These are phyloP conservation scores for Halictus quadricinctus DNA, from an alignment of 2,888 invertebrate genomes.

Conservation along the genomic window DNA sequence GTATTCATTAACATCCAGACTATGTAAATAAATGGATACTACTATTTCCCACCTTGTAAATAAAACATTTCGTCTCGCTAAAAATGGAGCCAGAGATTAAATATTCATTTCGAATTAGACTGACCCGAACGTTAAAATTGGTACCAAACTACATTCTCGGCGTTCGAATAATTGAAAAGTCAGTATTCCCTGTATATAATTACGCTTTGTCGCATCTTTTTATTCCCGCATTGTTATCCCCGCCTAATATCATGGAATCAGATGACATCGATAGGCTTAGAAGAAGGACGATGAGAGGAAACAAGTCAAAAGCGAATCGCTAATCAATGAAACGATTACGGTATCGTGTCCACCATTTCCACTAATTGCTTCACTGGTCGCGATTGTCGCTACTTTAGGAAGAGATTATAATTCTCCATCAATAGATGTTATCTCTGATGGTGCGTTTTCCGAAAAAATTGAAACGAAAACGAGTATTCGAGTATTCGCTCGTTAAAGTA, in stretches of 20 bases:
- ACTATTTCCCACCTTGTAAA: background rate
- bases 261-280: background rate
- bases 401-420: background rate
- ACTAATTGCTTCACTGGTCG: background rate
- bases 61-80: background rate
- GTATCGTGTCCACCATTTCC: background rate
- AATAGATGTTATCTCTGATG: background rate
- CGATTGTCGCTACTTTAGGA: background rate
- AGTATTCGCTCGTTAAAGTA: background rate
- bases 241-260: background rate
- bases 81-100: background rate
- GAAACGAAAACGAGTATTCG: background rate
- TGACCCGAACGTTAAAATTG: background rate
- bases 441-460: background rate
- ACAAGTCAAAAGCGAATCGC: slow-evolving; percentile 5
- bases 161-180: background rate
- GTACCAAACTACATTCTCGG: background rate
- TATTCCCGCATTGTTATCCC: background rate
- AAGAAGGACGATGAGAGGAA: background rate
- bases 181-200: background rate
- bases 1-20: background rate
- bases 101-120: background rate
- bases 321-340: background rate
- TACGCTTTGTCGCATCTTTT: background rate
- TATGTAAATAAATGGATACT: background rate